A percentile compares a stretch with the other conserved stretches of the same genome.
Evolutionary conservation across 2,888 invertebrate genomes (phyloP).

Genomic region (Microctonus aethiopoides): DNA sequence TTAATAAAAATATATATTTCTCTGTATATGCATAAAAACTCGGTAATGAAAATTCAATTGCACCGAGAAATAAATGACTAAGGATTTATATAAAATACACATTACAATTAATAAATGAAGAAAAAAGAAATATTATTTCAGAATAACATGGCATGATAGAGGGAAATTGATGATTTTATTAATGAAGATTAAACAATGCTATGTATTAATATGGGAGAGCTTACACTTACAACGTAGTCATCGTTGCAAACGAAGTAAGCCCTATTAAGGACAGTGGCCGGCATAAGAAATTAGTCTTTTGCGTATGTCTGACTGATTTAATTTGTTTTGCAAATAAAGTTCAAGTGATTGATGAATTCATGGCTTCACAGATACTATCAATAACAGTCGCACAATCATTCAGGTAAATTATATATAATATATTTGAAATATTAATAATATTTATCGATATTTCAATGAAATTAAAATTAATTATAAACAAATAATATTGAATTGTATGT

Average conservation of each 20-base stretch:
- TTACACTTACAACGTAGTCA: conserved; percentile 60
- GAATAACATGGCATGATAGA: background rate
- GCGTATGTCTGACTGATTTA: background rate
- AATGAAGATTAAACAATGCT: background rate
- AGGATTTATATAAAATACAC: background rate
- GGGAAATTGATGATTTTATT: background rate
- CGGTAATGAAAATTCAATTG: background rate
- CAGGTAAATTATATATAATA: background rate
- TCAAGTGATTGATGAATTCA: conserved; percentile 36
- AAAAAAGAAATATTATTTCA: background rate
- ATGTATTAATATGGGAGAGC: conserved; percentile 27
- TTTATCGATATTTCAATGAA: background rate
- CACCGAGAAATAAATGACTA: background rate
- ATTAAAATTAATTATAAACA: background rate
- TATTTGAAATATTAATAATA: background rate
- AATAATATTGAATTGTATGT: background rate
- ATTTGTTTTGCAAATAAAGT: background rate
- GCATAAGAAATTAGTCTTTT: conserved; percentile 45
- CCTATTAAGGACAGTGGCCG: conserved; percentile 55
- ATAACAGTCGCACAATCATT: background rate
- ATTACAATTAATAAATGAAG: background rate
- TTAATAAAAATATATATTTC: too few species aligned
- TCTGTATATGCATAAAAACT: background rate
- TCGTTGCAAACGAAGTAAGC: conserved; percentile 64
- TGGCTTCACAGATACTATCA: background rate